These are phyloP conservation scores for Leptura quadrifasciata DNA, from an alignment of 2,888 invertebrate species.

Conservation along the genomic window DNA sequence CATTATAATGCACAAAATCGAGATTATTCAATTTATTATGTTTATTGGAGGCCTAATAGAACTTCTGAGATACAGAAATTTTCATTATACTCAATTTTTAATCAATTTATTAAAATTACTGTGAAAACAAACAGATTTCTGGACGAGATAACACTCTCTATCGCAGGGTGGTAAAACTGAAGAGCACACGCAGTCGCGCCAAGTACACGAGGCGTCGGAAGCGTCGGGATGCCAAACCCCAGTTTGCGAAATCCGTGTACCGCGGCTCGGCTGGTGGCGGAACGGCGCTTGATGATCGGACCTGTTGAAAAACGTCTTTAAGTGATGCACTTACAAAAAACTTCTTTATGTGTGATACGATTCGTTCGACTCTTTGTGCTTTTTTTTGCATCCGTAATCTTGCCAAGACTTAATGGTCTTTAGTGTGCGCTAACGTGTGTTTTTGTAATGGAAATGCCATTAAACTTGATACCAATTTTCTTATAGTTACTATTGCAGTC, in stretches of 20 bases:
- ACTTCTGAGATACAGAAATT: too few species aligned
- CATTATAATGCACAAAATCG: too few species aligned
- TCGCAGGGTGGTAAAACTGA: constrained; percentile 17
- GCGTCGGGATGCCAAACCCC: constrained; percentile 59
- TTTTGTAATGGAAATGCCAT: neutral
- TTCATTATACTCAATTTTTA: neutral
- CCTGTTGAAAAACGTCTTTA: constrained; percentile 37
- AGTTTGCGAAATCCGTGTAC: constrained; percentile 55
- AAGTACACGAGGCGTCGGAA: constrained; percentile 58
- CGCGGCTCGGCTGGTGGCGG: constrained; percentile 22
- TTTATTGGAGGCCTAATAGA: too few species aligned
- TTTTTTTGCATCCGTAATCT: neutral
- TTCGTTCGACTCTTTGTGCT: neutral
- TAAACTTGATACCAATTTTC: neutral
- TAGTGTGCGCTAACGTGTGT: neutral
- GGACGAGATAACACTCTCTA: neutral
- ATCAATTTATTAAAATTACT: neutral
- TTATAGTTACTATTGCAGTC: neutral
- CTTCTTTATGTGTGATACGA: neutral
- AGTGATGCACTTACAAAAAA: neutral
- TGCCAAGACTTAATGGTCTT: neutral
- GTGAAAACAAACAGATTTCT: constrained; percentile 18
- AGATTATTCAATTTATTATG: too few species aligned
- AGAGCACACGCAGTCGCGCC: constrained; percentile 57
- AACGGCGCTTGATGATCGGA: constrained; percentile 47